Evolutionary conservation across 2,797 vertebrate genomes (phyloP), one percentile per base, ranked within the genome.

Genomic region (Rhinella marina): DNA sequence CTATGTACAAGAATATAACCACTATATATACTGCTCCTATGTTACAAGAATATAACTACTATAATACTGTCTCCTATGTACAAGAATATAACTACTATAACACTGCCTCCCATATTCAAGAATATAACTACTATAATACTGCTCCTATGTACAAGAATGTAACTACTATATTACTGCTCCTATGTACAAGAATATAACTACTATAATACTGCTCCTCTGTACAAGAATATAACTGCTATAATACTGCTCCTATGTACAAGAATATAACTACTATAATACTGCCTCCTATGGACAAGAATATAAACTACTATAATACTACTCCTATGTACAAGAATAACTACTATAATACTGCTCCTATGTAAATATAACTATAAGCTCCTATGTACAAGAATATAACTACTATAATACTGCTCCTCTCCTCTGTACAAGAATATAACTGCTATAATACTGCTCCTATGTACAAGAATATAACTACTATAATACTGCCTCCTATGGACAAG

Each of bases 41-140:
- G 13, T 72, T n/a, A n/a, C 25, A 68, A 25, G 64, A 68, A 68
- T 68, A 68, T 27, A 68, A 68, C n/a, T 68, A 68, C 64, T 68
- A 29, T 68, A 27, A 68, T 27, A 68, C 21, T 64, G 61, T n/a
- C 23, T n/a, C 23, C 61, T n/a, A 66, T 66, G 19, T 66, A 66
- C 62, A 66, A 66, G 62, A 66, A 66, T 66, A 66, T 25, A 66
- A 66, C 62, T 66, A 25, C 62, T 66, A 61, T 21, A 61, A 61
- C 23, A 61, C 59, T 66, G 19, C 61, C 61, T 21, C 61, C 61
- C 19, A n/a, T 66, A 5, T 66, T 13, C 62, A 66, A 66, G 62
- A 66, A 66, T 66, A 66, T 66, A 66, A 66, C 62, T 66, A 66
- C 62, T 66, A 61, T 61, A 61, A 6, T 61, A 12, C 6, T 61